A percentile compares a stretch with the other conserved stretches of the same genome.
These are phyloP conservation scores for Belgica antarctica DNA, from an alignment of 2,888 invertebrate species.

Conservation along the genomic window DNA sequence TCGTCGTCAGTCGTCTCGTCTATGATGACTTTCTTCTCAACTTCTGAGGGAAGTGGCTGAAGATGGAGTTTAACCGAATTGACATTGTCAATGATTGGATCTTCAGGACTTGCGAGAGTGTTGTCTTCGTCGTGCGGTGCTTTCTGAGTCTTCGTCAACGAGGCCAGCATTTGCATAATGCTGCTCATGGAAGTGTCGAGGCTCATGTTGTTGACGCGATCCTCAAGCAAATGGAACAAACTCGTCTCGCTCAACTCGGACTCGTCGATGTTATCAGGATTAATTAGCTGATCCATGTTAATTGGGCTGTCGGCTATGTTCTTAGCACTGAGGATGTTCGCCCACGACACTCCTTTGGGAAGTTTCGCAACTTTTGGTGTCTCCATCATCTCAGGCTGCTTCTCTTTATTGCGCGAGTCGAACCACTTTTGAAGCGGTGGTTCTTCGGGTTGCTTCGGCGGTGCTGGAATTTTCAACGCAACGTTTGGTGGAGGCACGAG, in stretches of 20 bases:
- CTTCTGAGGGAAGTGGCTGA: slow-evolving; percentile 26
- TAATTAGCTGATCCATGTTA: slow-evolving; percentile 44
- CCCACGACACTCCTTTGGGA: slow-evolving; percentile 51
- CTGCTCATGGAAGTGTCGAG: slow-evolving; percentile 69
- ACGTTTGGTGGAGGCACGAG: slow-evolving; percentile 3
- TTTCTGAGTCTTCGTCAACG: slow-evolving; percentile 52
- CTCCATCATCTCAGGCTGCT: slow-evolving; percentile 34
- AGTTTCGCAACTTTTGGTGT: slow-evolving; percentile 45
- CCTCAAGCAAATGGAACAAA: slow-evolving; percentile 75
- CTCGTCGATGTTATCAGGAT: not conserved
- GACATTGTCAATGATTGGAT: slow-evolving; percentile 49
- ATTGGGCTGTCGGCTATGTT: slow-evolving; percentile 48
- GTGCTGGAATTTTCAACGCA: slow-evolving; percentile 45
- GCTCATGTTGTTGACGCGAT: slow-evolving; percentile 68
- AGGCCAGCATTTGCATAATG: slow-evolving; percentile 59
- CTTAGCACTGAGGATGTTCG: slow-evolving; percentile 55
- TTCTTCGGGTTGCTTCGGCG: slow-evolving; percentile 42
- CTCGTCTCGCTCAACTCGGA: slow-evolving; percentile 61
- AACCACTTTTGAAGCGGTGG: slow-evolving; percentile 45
- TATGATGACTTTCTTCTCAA: slow-evolving; percentile 30
- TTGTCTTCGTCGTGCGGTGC: slow-evolving; percentile 58
- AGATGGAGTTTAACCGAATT: not conserved
- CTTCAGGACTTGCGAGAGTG: slow-evolving; percentile 52
- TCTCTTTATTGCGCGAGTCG: slow-evolving; percentile 44
- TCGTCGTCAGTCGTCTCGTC: slow-evolving; percentile 44